Conservation (phyloP, 2,888 invertebrate species). For the Stenotaenia linearis region DNA sequence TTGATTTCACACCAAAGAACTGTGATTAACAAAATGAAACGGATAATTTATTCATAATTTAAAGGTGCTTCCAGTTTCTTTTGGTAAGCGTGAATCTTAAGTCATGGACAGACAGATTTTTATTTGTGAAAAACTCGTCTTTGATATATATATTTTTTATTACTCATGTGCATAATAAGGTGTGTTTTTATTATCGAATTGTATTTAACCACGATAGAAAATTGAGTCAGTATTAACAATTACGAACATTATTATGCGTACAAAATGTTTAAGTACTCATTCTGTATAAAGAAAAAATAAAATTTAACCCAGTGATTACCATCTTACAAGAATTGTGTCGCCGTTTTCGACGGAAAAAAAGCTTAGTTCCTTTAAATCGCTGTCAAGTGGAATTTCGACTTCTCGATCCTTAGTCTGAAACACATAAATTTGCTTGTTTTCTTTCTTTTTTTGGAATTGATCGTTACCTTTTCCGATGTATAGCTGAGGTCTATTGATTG, state of each 20-base stretch:
- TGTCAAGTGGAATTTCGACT: slow-evolving; percentile 67
- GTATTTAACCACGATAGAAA: neutral
- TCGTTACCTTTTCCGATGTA: slow-evolving; percentile 48
- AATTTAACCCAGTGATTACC: slow-evolving; percentile 5
- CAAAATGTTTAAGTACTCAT: neutral
- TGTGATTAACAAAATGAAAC: neutral
- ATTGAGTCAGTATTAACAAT: neutral
- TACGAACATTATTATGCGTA: neutral
- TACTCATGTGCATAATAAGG: neutral
- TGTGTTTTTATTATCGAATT: neutral
- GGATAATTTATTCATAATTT: neutral
- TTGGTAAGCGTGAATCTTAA: neutral
- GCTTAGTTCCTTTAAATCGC: slow-evolving; percentile 71
- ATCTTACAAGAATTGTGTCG: slow-evolving; percentile 64
- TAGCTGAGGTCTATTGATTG: slow-evolving; percentile 71
- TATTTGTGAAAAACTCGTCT: neutral
- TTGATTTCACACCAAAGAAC: neutral
- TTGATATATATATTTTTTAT: slow-evolving; percentile 22
- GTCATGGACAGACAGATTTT: neutral
- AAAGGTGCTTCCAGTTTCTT: neutral
- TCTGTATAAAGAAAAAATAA: neutral
- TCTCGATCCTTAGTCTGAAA: neutral
- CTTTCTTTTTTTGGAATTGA: neutral
- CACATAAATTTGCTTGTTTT: neutral
- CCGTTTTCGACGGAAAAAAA: slow-evolving; percentile 79